Evolutionary conservation across 1,140 invertebrate genomes (phyloP).

Genomic region (Neodiprion virginianus): DNA sequence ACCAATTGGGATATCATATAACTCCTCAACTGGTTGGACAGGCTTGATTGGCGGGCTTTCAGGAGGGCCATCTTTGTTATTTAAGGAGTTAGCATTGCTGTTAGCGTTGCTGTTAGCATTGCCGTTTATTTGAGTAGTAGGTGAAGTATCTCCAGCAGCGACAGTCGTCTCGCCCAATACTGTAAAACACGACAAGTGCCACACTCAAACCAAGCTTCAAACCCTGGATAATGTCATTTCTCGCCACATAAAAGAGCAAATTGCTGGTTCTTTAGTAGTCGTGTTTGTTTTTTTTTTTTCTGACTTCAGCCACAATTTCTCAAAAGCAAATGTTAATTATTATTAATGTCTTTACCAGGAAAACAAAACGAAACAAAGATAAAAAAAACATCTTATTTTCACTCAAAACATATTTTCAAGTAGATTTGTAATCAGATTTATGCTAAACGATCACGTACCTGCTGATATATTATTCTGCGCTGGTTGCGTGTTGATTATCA

Average conservation of each 20-base stretch:
- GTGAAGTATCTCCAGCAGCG: slow-evolving; percentile 47
- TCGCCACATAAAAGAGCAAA: background rate
- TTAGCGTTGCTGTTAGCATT: slow-evolving; percentile 59
- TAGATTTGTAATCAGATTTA: too few relatives aligned
- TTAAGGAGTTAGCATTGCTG: slow-evolving; percentile 60
- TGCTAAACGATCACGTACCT: slow-evolving; percentile 36
- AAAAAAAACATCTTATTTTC: slow-evolving; percentile 20
- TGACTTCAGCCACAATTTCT: background rate
- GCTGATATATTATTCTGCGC: slow-evolving; percentile 56
- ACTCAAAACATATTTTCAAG: slow-evolving; percentile 5
- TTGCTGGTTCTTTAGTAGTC: too few relatives aligned
- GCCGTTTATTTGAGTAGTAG: slow-evolving; percentile 58
- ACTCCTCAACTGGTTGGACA: slow-evolving; percentile 71
- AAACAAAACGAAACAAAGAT: slow-evolving; percentile 20
- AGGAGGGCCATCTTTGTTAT: slow-evolving; percentile 56
- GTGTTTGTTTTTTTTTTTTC: too few relatives aligned
- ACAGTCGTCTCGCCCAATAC: slow-evolving; percentile 43
- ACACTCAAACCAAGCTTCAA: slow-evolving; percentile 51
- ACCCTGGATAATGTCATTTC: background rate
- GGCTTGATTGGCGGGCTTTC: slow-evolving; percentile 46
- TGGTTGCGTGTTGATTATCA: slow-evolving; percentile 59
- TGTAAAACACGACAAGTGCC: slow-evolving; percentile 52
- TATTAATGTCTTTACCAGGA: background rate
- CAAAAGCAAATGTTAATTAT: background rate
- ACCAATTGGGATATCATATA: slow-evolving; percentile 86